A percentile compares a stretch with the other conserved stretches of the same genome.
These are phyloP conservation scores for Mormyrus lacerda DNA, from an alignment of 2,113 vertebrate species.

Conservation along the genomic window DNA sequence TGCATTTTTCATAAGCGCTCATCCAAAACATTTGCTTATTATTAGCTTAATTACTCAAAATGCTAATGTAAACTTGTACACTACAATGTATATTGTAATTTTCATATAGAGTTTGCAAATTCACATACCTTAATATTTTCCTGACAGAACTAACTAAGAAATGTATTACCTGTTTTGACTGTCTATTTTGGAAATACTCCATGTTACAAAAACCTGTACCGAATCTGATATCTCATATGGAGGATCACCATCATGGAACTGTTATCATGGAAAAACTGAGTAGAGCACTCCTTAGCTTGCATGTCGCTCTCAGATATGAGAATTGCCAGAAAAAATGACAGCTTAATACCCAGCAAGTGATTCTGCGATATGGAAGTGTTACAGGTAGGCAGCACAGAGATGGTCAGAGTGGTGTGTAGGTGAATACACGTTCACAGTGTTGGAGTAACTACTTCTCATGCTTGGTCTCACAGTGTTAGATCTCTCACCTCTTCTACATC, in stretches of 20 bases:
- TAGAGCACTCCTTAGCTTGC: conserved; percentile 11
- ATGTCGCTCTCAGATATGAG: conserved; percentile 26
- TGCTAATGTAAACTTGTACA: background rate
- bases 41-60: background rate
- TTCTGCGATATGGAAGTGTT: background rate
- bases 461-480: background rate
- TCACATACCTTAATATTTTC: background rate
- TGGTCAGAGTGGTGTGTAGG: background rate
- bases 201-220: conserved; percentile 2
- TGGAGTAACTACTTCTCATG: background rate
- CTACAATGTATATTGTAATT: background rate
- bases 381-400: background rate
- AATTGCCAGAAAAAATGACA: conserved; percentile 13
- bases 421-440: background rate
- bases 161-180: background rate
- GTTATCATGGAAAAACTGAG: background rate
- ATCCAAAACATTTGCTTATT: background rate
- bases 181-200: background rate
- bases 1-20: background rate
- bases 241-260: conserved; percentile 6
- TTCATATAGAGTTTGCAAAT: background rate
- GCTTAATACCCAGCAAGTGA: background rate
- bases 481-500: background rate
- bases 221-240: conserved; percentile 31
- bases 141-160: background rate